Evolutionary conservation across 2,797 vertebrate species (phyloP).

Genomic region (Pteropus rufus): DNA sequence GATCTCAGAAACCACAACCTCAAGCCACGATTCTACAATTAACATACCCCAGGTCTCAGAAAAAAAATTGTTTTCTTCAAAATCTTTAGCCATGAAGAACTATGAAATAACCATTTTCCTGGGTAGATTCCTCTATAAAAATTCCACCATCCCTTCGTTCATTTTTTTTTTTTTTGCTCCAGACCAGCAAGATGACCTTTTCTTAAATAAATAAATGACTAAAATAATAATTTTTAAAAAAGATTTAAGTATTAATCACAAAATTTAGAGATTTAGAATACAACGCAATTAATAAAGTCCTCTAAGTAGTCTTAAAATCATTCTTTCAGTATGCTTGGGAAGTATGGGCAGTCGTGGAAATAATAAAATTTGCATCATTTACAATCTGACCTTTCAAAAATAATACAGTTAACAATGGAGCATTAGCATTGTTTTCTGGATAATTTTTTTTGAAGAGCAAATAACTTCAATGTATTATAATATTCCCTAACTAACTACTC

Average conservation of each 20-base stretch:
- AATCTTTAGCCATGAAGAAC: not conserved
- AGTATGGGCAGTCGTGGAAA: not conserved
- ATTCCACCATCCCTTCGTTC: not conserved
- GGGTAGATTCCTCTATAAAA: not conserved
- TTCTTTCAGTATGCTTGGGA: not conserved
- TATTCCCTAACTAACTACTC: not conserved
- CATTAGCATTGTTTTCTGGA: not conserved
- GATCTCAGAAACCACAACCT: not conserved
- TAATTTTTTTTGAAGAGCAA: slow-evolving; percentile 30
- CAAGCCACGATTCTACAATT: not conserved
- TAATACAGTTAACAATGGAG: not conserved
- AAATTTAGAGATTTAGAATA: slow-evolving; percentile 26
- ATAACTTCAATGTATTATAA: not conserved
- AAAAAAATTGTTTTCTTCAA: slow-evolving; percentile 18
- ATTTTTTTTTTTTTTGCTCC: not conserved
- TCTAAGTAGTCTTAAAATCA: not conserved
- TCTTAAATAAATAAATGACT: not conserved
- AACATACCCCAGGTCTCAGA: not conserved
- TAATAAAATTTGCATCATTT: not conserved
- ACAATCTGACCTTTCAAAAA: slow-evolving; percentile 15
- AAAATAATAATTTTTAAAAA: not conserved
- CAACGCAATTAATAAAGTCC: not conserved
- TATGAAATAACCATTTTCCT: not conserved
- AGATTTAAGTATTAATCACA: not conserved
- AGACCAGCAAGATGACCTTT: not conserved